These are phyloP conservation scores for Delphinus delphis DNA, from an alignment of 2,113 vertebrate species.

Conservation along the genomic window DNA sequence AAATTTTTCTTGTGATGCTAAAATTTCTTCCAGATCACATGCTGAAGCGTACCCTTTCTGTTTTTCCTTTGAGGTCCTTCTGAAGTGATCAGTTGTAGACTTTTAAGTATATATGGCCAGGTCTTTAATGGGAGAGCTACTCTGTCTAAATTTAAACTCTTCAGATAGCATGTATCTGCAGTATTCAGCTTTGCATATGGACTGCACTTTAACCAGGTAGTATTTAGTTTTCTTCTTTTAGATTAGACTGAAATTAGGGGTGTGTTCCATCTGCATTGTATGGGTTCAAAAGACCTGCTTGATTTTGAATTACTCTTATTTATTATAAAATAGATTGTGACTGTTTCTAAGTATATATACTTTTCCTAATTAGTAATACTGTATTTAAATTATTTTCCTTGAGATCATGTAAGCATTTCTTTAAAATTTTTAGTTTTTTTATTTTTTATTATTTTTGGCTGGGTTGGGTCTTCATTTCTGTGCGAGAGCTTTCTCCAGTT, in stretches of 20 bases:
- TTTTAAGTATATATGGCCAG: conserved; percentile 9
- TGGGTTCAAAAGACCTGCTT: not conserved
- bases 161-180: not conserved
- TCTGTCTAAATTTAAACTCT: conserved; percentile 12
- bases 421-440: not conserved
- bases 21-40: conserved; percentile 68
- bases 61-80: conserved; percentile 44
- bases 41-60: not conserved
- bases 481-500: too few relatives aligned
- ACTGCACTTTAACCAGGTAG: not conserved
- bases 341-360: not conserved
- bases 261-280: not conserved
- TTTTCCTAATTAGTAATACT: not conserved
- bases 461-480: too few relatives aligned
- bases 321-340: not conserved
- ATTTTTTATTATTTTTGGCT: not conserved
- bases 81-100: conserved; percentile 48
- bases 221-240: not conserved
- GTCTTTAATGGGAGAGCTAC: conserved; percentile 37
- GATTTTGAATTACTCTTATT: conserved; percentile 10
- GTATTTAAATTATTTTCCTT: not conserved
- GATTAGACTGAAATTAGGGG: conserved; percentile 8
- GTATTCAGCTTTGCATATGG: not conserved
- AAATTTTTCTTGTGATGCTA: conserved; percentile 45
- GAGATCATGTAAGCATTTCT: not conserved